Conservation (phyloP, 92 coral and sea anemone genomes). For the Zoanthus solanderi region DNA sequence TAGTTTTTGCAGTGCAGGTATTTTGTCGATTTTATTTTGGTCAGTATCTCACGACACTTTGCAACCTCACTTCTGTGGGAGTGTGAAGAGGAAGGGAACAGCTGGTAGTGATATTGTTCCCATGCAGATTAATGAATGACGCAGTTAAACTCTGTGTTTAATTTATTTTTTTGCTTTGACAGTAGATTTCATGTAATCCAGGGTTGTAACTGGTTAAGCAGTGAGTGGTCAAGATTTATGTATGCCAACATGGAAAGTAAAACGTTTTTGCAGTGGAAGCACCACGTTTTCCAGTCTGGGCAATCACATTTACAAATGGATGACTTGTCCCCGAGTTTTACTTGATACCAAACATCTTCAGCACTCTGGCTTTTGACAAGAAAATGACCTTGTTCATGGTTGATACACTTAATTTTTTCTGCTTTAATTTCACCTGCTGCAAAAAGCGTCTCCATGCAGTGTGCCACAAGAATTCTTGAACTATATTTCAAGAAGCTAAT, state of each 20-base stretch:
- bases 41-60: slow-evolving; percentile 34
- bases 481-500: slow-evolving; percentile 18
- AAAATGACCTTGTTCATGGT: slow-evolving; percentile 18
- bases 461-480: slow-evolving; percentile 39
- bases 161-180: not conserved
- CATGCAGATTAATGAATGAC: not conserved
- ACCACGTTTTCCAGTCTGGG: slow-evolving; percentile 58
- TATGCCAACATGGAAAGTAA: slow-evolving; percentile 59
- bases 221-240: slow-evolving; percentile 42
- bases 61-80: slow-evolving; percentile 50
- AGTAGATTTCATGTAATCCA: not conserved
- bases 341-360: not conserved
- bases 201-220: slow-evolving; percentile 32
- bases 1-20: not conserved
- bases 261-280: slow-evolving; percentile 65
- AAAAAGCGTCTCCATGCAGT: not conserved
- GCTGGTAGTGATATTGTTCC: not conserved
- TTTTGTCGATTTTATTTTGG: slow-evolving; percentile 31
- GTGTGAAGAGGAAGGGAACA: slow-evolving; percentile 39
- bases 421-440: not conserved
- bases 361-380: slow-evolving; percentile 21
- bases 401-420: not conserved
- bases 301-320: slow-evolving; percentile 55
- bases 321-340: slow-evolving; percentile 32
- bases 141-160: not conserved